Evolutionary conservation across 2,888 invertebrate genomes (phyloP).

Genomic region (Sepiola atlantica): DNA sequence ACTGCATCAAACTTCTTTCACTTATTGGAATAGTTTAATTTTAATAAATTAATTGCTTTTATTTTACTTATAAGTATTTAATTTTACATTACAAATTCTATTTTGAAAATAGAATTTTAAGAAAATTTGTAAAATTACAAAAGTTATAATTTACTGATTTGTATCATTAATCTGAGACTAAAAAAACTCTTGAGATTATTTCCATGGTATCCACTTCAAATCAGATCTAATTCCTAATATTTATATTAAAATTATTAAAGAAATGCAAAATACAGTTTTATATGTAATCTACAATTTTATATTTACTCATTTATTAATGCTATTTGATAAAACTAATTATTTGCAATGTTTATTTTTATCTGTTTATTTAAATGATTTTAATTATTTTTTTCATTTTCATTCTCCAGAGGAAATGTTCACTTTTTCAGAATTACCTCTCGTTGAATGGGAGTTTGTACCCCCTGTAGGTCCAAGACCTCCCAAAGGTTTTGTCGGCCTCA

Average conservation of each 20-base stretch:
- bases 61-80: background rate
- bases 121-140: background rate
- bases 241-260: too few relatives aligned
- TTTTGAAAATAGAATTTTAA: background rate
- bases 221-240: too few relatives aligned
- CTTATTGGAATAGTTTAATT: background rate
- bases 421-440: slow-evolving; percentile 81
- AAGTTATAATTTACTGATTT: too few relatives aligned
- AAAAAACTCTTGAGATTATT: too few relatives aligned
- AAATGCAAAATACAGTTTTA: too few relatives aligned
- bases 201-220: too few relatives aligned
- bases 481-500: slow-evolving; percentile 95
- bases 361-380: slow-evolving; percentile 36
- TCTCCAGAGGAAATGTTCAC: slow-evolving; percentile 45
- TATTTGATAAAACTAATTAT: background rate
- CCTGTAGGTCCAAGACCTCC: slow-evolving; percentile 92
- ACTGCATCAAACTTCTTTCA: background rate
- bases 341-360: background rate
- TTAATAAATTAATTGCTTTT: background rate
- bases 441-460: slow-evolving; percentile 98
- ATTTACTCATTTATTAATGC: background rate
- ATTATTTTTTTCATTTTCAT: slow-evolving; percentile 40
- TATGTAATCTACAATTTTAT: background rate
- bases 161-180: too few relatives aligned
- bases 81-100: background rate